These are phyloP conservation scores for Hecatera dysodea DNA, from an alignment of 2,888 invertebrate species.

Conservation along the genomic window DNA sequence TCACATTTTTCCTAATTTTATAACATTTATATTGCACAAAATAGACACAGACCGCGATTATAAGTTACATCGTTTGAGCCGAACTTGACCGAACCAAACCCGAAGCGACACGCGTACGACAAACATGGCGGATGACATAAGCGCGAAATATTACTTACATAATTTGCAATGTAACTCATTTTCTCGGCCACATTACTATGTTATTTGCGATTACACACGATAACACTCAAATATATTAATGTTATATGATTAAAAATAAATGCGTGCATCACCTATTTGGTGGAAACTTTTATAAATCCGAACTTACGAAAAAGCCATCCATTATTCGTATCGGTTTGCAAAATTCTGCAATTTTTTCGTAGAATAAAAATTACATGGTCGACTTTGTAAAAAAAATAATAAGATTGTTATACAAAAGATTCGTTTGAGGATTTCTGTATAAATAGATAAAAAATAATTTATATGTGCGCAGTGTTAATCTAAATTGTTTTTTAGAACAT, in stretches of 20 bases:
- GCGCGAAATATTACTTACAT: slow-evolving; percentile 67
- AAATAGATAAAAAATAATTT: slow-evolving; percentile 71
- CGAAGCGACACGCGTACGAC: slow-evolving; percentile 64
- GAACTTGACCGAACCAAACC: slow-evolving; percentile 64
- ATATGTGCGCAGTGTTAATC: slow-evolving; percentile 71
- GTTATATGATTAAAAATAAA: slow-evolving; percentile 63
- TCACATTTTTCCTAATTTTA: slow-evolving; percentile 89
- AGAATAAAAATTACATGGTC: slow-evolving; percentile 9
- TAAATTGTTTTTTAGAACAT: slow-evolving; percentile 70
- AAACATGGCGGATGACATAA: slow-evolving; percentile 68
- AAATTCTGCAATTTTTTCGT: slow-evolving; percentile 22
- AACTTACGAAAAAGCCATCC: slow-evolving; percentile 16
- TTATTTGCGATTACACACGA: slow-evolving; percentile 61
- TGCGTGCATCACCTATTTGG: slow-evolving; percentile 24
- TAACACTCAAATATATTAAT: slow-evolving; percentile 62
- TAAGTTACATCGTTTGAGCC: slow-evolving; percentile 71
- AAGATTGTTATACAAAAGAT: slow-evolving; percentile 24
- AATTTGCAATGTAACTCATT: slow-evolving; percentile 62
- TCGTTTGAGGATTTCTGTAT: slow-evolving; percentile 53
- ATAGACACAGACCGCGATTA: slow-evolving; percentile 83
- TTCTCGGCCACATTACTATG: slow-evolving; percentile 54
- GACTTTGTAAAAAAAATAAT: slow-evolving; percentile 5
- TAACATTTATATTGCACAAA: slow-evolving; percentile 88
- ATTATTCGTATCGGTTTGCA: slow-evolving; percentile 17
- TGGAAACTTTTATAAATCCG: slow-evolving; percentile 24